phyloP scores from a whole-genome alignment of 2,113 vertebrate species.

The Tor tambroides region DNA sequence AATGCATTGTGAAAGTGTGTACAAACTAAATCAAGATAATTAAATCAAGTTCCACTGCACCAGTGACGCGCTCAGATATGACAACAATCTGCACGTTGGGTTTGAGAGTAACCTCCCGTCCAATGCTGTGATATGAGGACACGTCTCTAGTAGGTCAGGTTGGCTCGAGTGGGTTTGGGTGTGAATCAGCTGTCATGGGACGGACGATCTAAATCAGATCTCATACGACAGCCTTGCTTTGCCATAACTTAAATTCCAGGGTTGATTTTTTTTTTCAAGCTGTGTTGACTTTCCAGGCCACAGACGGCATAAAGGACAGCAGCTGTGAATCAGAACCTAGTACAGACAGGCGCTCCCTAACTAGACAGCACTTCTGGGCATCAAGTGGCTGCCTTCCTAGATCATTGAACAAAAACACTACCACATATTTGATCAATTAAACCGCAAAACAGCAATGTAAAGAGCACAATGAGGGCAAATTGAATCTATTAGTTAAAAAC shows the following conservation, averaged over 20 bases:
- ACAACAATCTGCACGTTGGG: not conserved
- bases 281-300: not conserved
- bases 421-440: not conserved
- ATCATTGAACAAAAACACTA: not conserved
- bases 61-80: not conserved
- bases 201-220: not conserved
- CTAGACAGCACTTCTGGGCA: not conserved
- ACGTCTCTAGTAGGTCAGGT: not conserved
- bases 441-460: not conserved
- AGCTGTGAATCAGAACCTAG: not conserved
- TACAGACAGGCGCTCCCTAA: not conserved
- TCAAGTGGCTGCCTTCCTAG: not conserved
- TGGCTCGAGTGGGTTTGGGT: not conserved
- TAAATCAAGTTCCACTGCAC: not conserved
- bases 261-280: not conserved
- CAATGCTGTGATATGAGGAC: not conserved
- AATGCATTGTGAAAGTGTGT: not conserved
- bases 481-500: too few species aligned
- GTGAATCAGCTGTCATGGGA: conserved; percentile 27
- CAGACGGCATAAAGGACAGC: not conserved
- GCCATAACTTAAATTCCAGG: conserved; percentile 35
- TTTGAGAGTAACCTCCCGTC: not conserved
- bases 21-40: conserved; percentile 11
- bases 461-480: not conserved
- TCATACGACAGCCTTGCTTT: conserved; percentile 27